Evolutionary conservation across 2,888 invertebrate genomes (phyloP).

Genomic region (Cerastis rubricosa): DNA sequence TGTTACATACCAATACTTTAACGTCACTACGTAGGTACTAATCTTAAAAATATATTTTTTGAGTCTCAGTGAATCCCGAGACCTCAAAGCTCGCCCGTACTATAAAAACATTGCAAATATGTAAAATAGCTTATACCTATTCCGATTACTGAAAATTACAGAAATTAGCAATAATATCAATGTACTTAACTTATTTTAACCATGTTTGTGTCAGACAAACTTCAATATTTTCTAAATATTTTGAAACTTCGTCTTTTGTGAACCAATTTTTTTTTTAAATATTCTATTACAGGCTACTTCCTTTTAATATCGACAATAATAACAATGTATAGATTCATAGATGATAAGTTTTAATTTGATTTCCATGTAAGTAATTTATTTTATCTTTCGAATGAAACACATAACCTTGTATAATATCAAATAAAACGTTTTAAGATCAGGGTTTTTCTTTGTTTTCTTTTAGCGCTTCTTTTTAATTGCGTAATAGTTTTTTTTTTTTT

Average conservation of each 20-base stretch:
- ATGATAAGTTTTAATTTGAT: slow-evolving; percentile 7
- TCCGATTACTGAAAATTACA: neutral
- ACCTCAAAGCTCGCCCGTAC: neutral
- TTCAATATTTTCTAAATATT: slow-evolving; percentile 64
- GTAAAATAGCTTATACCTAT: neutral
- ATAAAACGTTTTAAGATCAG: no score
- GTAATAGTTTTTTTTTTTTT: no score
- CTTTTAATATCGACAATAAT: slow-evolving; percentile 33
- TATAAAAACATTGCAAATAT: neutral
- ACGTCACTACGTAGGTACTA: neutral
- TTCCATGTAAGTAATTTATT: neutral
- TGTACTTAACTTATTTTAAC: neutral
- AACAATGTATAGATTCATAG: slow-evolving; percentile 10
- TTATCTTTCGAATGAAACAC: slow-evolving; percentile 18
- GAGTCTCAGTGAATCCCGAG: neutral
- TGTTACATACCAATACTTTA: neutral
- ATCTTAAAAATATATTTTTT: neutral
- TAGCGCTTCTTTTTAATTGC: no score
- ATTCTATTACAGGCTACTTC: slow-evolving; percentile 28
- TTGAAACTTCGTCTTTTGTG: slow-evolving; percentile 47
- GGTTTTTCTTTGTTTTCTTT: no score
- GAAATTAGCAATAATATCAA: neutral
- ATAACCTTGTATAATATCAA: neutral
- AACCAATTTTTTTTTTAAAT: slow-evolving; percentile 10
- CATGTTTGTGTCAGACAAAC: slow-evolving; percentile 31